Evolutionary conservation across 1,140 invertebrate species (phyloP).

Genomic region (Scaptomyza hsui): DNA sequence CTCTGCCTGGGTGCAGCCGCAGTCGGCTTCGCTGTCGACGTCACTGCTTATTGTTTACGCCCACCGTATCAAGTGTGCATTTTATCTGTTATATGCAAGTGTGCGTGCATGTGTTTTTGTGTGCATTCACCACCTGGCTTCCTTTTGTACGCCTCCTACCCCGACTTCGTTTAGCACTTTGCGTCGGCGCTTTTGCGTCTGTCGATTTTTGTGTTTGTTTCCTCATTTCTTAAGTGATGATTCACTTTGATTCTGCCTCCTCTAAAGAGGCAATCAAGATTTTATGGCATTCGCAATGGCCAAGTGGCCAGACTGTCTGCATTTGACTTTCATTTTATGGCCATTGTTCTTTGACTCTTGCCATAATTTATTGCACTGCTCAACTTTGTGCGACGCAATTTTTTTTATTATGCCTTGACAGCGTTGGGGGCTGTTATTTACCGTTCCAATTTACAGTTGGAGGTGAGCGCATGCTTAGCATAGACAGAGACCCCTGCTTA

Average conservation of each 20-base stretch:
- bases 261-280: slow-evolving; percentile 22
- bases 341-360: slow-evolving; percentile 47
- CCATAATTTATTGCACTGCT: slow-evolving; percentile 44
- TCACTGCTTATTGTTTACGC: slow-evolving; percentile 70
- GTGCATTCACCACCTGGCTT: slow-evolving; percentile 15
- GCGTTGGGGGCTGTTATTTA: slow-evolving; percentile 21
- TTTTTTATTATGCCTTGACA: slow-evolving; percentile 26
- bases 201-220: slow-evolving; percentile 56
- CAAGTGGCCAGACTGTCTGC: slow-evolving; percentile 1
- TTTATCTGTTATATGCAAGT: slow-evolving; percentile 31
- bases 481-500: neutral
- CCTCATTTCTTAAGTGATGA: slow-evolving; percentile 70
- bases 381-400: slow-evolving; percentile 40
- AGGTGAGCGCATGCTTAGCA: neutral
- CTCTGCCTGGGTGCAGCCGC: slow-evolving; percentile 59
- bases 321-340: slow-evolving; percentile 16
- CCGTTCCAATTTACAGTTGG: slow-evolving; percentile 20
- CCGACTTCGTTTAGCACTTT: slow-evolving; percentile 36
- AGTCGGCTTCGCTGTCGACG: slow-evolving; percentile 37
- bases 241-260: slow-evolving; percentile 67
- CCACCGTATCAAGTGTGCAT: slow-evolving; percentile 54
- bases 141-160: neutral
- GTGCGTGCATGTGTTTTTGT: slow-evolving; percentile 24
- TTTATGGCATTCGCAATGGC: slow-evolving; percentile 20
- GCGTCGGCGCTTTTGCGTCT: slow-evolving; percentile 53